Evolutionary conservation across 2,113 vertebrate species (phyloP), one percentile per base, ranked within the genome.

Genomic region (Paralichthys olivaceus): DNA sequence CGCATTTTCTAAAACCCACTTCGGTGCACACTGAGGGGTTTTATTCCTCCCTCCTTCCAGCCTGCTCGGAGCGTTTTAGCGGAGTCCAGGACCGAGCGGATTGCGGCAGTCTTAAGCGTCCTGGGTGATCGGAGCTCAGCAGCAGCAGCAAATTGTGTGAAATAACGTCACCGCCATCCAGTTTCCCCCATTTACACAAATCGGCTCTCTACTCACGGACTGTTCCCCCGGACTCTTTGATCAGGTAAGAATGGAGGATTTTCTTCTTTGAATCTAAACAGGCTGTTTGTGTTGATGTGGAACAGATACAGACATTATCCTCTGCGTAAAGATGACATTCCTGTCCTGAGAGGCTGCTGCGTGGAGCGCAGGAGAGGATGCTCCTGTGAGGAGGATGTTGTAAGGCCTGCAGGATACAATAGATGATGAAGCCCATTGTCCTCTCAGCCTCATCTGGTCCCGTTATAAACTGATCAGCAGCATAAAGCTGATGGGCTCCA

Each of bases 81-180:
- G 59, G 17, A 20, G 55, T 56, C 66, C 56, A 54, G 78, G 79
- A 75, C 74, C 49, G 74, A 79, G 72, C 11, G 70, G 70, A 83
- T 84, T 90, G 89, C 86, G 69, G 85, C 87, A 87, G 19, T 69
- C 45, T 17, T 4, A 69, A 58, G 75, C 75, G 62, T 63, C 70
- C 71, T 83, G 73, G 72, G 45, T 76, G 88, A 81, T 81, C 83
- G 80, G 82, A 81, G 83, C 73, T 75, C 80, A 67, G 76, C 74
- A 68, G 37, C 81, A 77, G 68, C 71, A 59, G 84, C 81, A 75
- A 82, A 71, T 69, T 82, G 84, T 80, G 71, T 88, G 88, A 89
- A 90, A 91, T 92, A 62, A 91, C 93, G 92, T 94, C 93, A 93
- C 86, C 87, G 83, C 63, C 66, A 84, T 84, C 86, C 79, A 32